These are phyloP conservation scores for Masticophis lateralis DNA, from an alignment of 2,797 vertebrate species.

Conservation along the genomic window DNA sequence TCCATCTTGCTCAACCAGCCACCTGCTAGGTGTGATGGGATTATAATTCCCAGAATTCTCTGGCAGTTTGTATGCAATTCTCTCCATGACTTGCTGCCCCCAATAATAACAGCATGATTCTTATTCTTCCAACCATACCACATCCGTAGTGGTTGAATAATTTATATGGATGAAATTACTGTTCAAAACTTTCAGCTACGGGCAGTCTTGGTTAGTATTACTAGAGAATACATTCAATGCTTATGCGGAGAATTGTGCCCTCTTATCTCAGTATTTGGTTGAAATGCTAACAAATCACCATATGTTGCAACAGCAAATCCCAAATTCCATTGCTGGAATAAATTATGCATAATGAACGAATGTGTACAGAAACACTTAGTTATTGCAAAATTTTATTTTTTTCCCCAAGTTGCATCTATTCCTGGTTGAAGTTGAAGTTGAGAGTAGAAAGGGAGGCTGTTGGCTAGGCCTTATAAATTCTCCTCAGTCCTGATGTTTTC, in stretches of 20 bases:
- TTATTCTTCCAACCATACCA: not conserved
- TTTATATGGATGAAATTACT: not conserved
- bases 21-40: not conserved
- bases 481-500: not conserved
- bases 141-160: not conserved
- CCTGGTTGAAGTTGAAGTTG: not conserved
- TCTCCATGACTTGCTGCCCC: not conserved
- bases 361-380: not conserved
- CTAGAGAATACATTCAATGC: not conserved
- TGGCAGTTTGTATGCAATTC: not conserved
- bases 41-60: not conserved
- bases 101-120: not conserved
- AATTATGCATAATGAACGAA: not conserved
- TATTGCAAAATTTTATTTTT: not conserved
- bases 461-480: not conserved
- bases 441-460: not conserved
- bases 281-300: not conserved
- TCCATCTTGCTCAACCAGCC: not conserved
- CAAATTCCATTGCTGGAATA: not conserved
- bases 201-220: not conserved
- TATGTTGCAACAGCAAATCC: not conserved
- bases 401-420: not conserved
- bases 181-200: not conserved
- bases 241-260: not conserved
- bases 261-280: not conserved